Conservation (phyloP, 2,888 invertebrate genomes). For the Digitonthophagus gazella region DNA sequence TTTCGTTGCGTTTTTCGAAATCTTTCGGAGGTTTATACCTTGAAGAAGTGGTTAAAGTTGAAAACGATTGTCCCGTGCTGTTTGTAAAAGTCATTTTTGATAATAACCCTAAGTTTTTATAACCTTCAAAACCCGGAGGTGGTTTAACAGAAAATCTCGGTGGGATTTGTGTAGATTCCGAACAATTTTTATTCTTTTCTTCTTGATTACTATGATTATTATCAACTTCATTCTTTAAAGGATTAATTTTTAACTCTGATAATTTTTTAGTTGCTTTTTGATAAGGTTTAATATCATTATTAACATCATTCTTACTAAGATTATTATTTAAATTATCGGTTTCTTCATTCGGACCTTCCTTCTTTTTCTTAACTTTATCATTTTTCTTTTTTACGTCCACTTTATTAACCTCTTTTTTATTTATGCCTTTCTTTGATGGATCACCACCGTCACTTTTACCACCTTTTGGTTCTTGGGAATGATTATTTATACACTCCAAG, state of each 20-base stretch:
- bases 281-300: too few relatives aligned
- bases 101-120: constrained; percentile 44
- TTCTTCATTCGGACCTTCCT: constrained; percentile 40
- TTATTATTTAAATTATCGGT: constrained; percentile 18
- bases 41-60: constrained; percentile 55
- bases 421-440: too few relatives aligned
- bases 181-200: constrained; percentile 40
- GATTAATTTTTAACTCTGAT: constrained; percentile 56
- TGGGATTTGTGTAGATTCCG: constrained; percentile 50
- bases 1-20: constrained; percentile 66
- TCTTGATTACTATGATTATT: too few relatives aligned
- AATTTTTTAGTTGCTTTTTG: too few relatives aligned
- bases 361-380: constrained; percentile 33
- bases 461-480: too few relatives aligned
- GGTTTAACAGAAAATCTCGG: constrained; percentile 53
- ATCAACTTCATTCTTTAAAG: constrained; percentile 41
- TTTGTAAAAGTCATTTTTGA: constrained; percentile 78
- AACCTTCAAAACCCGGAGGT: constrained; percentile 63
- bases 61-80: constrained; percentile 74
- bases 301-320: constrained; percentile 6
- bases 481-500: too few relatives aligned
- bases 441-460: too few relatives aligned
- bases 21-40: constrained; percentile 61
- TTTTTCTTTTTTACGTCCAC: constrained; percentile 17
- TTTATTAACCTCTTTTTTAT: too few relatives aligned